Percentiles rank a stretch among this genome's conserved stretches.
Evolutionary conservation across 2,113 vertebrate species (phyloP).

Genomic region (Sinocyclocheilus anshuiensis): DNA sequence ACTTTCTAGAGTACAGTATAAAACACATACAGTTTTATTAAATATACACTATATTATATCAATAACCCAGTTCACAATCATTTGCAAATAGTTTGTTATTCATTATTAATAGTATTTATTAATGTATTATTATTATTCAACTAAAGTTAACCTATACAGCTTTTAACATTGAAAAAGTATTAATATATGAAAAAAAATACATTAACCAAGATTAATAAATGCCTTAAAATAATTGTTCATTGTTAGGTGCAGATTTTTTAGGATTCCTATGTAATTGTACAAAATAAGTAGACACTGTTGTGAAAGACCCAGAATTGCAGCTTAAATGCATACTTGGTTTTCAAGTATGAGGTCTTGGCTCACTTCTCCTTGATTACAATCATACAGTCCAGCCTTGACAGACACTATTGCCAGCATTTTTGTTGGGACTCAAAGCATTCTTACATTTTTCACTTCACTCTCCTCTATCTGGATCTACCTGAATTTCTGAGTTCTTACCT

Average conservation of each 20-base stretch:
- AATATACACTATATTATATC: background rate
- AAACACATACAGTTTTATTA: background rate
- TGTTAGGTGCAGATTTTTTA: no score
- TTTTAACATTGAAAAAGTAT: background rate
- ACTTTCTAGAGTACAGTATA: no score
- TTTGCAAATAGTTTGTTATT: background rate
- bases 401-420: background rate
- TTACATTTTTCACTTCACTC: background rate
- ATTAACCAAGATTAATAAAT: background rate
- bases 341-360: conserved; percentile 8
- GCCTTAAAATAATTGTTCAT: background rate
- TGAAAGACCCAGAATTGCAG: conserved; percentile 6
- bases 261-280: background rate
- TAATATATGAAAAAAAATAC: background rate
- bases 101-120: background rate
- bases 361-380: conserved; percentile 9
- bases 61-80: background rate
- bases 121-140: background rate
- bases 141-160: background rate
- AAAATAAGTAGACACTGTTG: background rate
- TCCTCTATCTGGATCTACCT: background rate
- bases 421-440: background rate
- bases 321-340: conserved; percentile 26
- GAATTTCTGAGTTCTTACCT: conserved; percentile 77
- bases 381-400: background rate